Evolutionary conservation across 2,797 vertebrate species (phyloP).

Genomic region (Aselliscus stoliczkanus): DNA sequence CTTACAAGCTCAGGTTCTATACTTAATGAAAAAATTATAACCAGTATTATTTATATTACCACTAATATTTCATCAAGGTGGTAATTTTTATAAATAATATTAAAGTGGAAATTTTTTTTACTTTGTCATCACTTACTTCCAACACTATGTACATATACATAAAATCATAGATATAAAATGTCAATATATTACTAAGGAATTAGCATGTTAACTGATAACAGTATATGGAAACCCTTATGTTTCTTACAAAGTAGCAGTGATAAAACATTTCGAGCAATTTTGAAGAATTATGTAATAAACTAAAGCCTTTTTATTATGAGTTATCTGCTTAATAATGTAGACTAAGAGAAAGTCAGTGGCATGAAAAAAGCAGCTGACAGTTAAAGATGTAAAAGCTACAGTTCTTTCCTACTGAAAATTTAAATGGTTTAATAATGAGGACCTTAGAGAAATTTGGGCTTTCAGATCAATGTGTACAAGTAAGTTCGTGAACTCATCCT

Average conservation of each 20-base stretch:
- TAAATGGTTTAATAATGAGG: slow-evolving; percentile 1
- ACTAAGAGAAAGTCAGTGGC: slow-evolving; percentile 4
- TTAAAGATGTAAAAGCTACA: not conserved
- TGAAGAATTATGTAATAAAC: not conserved
- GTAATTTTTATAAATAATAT: not conserved
- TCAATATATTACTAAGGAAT: not conserved
- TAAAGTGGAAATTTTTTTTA: not conserved
- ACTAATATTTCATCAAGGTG: not conserved
- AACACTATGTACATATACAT: not conserved
- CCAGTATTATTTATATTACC: not conserved
- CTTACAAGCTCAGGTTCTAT: not conserved
- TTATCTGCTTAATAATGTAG: not conserved
- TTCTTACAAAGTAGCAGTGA: not conserved
- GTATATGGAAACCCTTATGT: not conserved
- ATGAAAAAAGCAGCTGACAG: slow-evolving; percentile 27
- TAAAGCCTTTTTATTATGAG: not conserved
- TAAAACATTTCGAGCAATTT: slow-evolving; percentile 12
- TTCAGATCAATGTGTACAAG: not conserved
- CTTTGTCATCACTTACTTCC: not conserved
- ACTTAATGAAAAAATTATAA: not conserved
- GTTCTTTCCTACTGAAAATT: not conserved
- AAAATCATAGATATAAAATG: not conserved
- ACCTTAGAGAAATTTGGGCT: not conserved
- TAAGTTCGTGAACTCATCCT: too few species aligned
- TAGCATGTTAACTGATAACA: not conserved